A percentile compares a stretch with the other conserved stretches of the same genome.
These are phyloP conservation scores for Pachycephus smyrnensis DNA, from an alignment of 2,888 invertebrate genomes.

Conservation along the genomic window DNA sequence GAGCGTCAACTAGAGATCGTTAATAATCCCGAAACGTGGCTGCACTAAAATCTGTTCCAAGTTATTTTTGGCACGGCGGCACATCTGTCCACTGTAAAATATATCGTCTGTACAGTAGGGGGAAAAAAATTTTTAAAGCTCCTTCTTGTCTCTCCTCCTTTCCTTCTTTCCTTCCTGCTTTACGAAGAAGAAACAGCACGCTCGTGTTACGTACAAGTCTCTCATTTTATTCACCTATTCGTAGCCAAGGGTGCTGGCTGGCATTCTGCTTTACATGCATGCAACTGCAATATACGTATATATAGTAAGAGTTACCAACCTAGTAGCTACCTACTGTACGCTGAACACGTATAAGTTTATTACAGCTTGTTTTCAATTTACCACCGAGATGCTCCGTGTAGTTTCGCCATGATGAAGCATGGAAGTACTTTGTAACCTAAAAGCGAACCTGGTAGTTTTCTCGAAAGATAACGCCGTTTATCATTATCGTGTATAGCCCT, in stretches of 20 bases:
- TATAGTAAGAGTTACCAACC: not conserved
- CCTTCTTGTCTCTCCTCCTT: not conserved
- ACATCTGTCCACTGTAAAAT: constrained; percentile 14
- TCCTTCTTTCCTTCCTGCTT: not conserved
- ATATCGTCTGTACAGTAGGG: constrained; percentile 6
- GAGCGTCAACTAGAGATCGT: constrained; percentile 10
- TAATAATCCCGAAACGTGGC: constrained; percentile 20
- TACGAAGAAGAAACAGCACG: not conserved
- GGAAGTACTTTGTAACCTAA: not conserved
- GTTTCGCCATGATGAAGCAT: not conserved
- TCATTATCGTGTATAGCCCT: not conserved
- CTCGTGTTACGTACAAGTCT: constrained; percentile 2
- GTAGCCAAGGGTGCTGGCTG: not conserved
- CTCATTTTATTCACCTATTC: constrained; percentile 5
- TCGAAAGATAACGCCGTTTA: not conserved
- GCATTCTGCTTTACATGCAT: not conserved
- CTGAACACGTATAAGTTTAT: constrained; percentile 7
- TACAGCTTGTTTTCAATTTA: constrained; percentile 9
- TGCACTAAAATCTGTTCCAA: constrained; percentile 23
- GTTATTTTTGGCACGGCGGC: constrained; percentile 24
- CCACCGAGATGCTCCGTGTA: not conserved
- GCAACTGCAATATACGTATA: not conserved
- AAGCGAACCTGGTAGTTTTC: not conserved
- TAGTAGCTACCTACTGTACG: not conserved
- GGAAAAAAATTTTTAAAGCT: constrained; percentile 1